These are phyloP conservation scores for Dynastes grantii DNA, from an alignment of 2,888 invertebrate species.

Conservation along the genomic window DNA sequence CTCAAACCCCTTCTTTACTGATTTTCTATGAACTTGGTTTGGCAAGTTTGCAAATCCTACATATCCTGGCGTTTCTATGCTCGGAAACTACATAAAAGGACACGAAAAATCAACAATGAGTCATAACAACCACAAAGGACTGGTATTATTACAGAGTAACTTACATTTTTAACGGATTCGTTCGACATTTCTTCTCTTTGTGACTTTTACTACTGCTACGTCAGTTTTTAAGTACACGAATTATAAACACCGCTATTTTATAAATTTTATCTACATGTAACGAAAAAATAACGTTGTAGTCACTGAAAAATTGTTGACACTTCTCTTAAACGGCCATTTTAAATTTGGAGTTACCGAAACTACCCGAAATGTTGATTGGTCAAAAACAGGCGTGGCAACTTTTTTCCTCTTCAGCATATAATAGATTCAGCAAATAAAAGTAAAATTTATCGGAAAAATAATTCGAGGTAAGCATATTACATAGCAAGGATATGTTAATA, in stretches of 20 bases:
- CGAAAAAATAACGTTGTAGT: background rate
- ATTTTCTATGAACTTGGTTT: slow-evolving; percentile 97
- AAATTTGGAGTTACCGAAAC: slow-evolving; percentile 27
- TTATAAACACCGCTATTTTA: background rate
- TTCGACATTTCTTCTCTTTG: slow-evolving; percentile 71
- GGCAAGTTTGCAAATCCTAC: slow-evolving; percentile 96
- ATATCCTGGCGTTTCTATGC: slow-evolving; percentile 90
- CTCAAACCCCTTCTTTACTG: slow-evolving; percentile 98
- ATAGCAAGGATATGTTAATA: too few species aligned
- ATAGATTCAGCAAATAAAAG: too few species aligned
- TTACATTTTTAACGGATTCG: slow-evolving; percentile 75
- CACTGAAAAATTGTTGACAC: slow-evolving; percentile 30
- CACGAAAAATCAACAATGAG: slow-evolving; percentile 40
- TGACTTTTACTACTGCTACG: slow-evolving; percentile 17
- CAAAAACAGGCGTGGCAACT: slow-evolving; percentile 47
- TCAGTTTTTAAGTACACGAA: slow-evolving; percentile 24
- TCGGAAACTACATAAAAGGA: slow-evolving; percentile 79
- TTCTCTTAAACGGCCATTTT: slow-evolving; percentile 48
- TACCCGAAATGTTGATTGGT: slow-evolving; percentile 36
- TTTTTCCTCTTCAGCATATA: background rate
- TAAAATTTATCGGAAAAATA: too few species aligned
- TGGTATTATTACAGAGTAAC: slow-evolving; percentile 59
- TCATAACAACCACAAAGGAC: slow-evolving; percentile 43
- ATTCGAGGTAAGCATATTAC: too few species aligned
- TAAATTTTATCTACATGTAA: slow-evolving; percentile 5